Evolutionary conservation across 92 coral and sea anemone species (phyloP).

Genomic region (Porites cylindrica): DNA sequence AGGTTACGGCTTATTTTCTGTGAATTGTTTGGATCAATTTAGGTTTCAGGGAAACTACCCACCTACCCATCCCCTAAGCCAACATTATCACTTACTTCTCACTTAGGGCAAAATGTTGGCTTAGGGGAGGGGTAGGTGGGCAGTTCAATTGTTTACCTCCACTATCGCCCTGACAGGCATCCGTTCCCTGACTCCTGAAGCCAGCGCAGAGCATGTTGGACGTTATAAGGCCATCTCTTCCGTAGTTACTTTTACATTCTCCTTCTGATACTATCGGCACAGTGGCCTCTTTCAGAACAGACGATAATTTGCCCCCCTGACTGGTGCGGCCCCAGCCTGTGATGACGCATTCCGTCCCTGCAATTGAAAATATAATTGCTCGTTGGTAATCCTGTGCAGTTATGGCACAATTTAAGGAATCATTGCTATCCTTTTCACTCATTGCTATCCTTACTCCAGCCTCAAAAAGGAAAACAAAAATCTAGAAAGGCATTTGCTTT

Average conservation of each 20-base stretch:
- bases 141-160: conserved; percentile 34
- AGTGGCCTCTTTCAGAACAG: conserved; percentile 52
- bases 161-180: conserved; percentile 64
- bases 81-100: too few relatives aligned
- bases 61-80: too few relatives aligned
- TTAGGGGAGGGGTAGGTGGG: too few relatives aligned
- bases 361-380: too few relatives aligned
- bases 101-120: too few relatives aligned
- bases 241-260: conserved; percentile 33
- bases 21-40: too few relatives aligned
- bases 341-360: conserved; percentile 36
- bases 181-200: conserved; percentile 33
- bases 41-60: too few relatives aligned
- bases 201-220: conserved; percentile 63
- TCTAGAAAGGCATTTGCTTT: too few relatives aligned
- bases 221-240: conserved; percentile 20
- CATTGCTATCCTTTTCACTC: too few relatives aligned
- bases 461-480: neutral
- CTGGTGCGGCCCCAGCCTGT: conserved; percentile 67
- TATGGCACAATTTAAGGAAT: neutral
- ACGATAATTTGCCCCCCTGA: conserved; percentile 30
- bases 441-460: neutral
- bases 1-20: too few relatives aligned
- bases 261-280: conserved; percentile 35
- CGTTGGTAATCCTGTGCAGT: neutral